These are phyloP conservation scores for Mugil cephalus DNA, from an alignment of 2,113 vertebrate species.

Conservation along the genomic window DNA sequence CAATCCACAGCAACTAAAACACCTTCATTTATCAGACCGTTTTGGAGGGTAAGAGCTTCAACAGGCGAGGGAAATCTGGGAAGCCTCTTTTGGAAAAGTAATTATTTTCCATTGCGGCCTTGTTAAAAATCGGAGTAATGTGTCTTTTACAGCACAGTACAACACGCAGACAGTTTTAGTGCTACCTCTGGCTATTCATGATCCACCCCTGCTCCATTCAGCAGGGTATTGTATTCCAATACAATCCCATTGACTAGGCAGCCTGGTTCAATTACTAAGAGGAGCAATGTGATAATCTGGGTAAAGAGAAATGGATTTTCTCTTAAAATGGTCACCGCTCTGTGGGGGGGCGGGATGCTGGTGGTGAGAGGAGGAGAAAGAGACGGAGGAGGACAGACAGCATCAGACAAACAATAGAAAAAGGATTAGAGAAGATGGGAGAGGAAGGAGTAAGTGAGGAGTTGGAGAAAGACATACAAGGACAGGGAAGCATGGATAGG, in stretches of 20 bases:
- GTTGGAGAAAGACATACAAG: conserved; percentile 14
- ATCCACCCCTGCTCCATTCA: conserved; percentile 56
- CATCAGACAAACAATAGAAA: conserved; percentile 1
- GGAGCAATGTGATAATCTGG: conserved; percentile 67
- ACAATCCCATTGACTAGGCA: conserved; percentile 60
- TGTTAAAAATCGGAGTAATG: conserved; percentile 49
- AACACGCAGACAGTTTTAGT: conserved; percentile 50
- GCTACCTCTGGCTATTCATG: conserved; percentile 40
- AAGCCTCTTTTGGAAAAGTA: conserved; percentile 20
- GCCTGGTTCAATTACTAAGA: conserved; percentile 61
- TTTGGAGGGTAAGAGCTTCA: conserved; percentile 1
- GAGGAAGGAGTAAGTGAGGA: not conserved
- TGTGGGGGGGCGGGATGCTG: not conserved
- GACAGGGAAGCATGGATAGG: not conserved
- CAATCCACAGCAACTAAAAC: not conserved
- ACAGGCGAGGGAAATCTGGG: conserved; percentile 9
- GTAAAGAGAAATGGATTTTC: conserved; percentile 72
- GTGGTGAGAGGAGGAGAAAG: not conserved
- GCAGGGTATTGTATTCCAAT: conserved; percentile 66
- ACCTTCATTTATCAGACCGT: not conserved
- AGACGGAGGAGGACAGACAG: not conserved
- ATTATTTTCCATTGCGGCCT: conserved; percentile 42
- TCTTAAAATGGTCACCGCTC: conserved; percentile 46
- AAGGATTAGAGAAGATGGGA: not conserved
- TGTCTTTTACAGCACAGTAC: conserved; percentile 46